Evolutionary conservation across 2,797 vertebrate species (phyloP).

Genomic region (Telmatherina bonti): DNA sequence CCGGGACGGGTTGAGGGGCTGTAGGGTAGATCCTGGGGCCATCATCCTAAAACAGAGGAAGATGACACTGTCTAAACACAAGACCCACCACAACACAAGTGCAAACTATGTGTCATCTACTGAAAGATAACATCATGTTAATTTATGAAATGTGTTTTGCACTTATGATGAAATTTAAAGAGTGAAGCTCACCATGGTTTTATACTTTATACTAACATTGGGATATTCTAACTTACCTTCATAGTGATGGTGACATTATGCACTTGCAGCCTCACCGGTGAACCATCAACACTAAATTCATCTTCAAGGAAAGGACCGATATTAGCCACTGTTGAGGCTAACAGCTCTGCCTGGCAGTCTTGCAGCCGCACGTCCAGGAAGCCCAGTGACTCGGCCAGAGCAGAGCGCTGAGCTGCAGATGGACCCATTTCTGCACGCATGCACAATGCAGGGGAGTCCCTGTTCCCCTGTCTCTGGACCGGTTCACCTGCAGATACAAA

Average conservation of each 20-base stretch:
- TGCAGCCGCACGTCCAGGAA: slow-evolving; percentile 86
- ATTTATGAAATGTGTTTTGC: background rate
- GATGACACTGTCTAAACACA: background rate
- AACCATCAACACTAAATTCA: slow-evolving; percentile 87
- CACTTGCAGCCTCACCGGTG: slow-evolving; percentile 91
- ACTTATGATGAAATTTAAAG: background rate
- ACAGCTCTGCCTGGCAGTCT: slow-evolving; percentile 84
- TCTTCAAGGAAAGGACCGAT: slow-evolving; percentile 96
- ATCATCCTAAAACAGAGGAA: slow-evolving; percentile 86
- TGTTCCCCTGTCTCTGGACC: slow-evolving; percentile 23
- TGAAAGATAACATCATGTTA: background rate
- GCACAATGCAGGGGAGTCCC: slow-evolving; percentile 74
- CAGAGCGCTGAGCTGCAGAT: slow-evolving; percentile 76
- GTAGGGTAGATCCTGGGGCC: slow-evolving; percentile 90
- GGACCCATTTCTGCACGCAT: slow-evolving; percentile 89
- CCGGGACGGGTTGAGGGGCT: slow-evolving; percentile 88
- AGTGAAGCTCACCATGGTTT: background rate
- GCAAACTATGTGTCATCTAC: background rate
- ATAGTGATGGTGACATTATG: slow-evolving; percentile 87
- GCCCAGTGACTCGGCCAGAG: slow-evolving; percentile 84
- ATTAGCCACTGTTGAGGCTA: slow-evolving; percentile 87
- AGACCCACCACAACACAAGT: background rate
- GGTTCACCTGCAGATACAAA: slow-evolving; percentile 55
- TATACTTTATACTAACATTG: background rate
- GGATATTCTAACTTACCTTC: slow-evolving; percentile 79